Base-by-base conservation (phyloP, 2,113 vertebrate species). In the Pseudorectes ferrugineus region DNA sequence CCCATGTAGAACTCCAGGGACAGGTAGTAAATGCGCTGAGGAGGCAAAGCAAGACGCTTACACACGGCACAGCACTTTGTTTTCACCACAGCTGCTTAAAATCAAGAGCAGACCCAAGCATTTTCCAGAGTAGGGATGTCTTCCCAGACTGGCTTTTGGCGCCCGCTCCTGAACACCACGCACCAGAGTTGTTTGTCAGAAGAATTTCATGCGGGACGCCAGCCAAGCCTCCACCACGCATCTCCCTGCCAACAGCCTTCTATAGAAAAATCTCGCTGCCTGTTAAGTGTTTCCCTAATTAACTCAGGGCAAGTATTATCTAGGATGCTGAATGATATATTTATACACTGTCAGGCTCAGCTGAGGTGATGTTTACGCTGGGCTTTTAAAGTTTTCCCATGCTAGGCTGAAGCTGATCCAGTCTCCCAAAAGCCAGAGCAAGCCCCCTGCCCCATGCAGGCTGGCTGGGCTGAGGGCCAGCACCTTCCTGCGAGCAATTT, bases 1-100 rank as follows among this genome's bases (percentile, higher is more conserved):
- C 99, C 99, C 99, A 99, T 99, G 97, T 99, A 99, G 97, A 99
- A 99, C 94, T 99, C 99, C 98, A 99, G 92, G 85, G 98, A 99
- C 36, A 99, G 96, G 91, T 99, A 99, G 93, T 99, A 98, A 84
- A 99, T 98, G 65, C 96, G 96, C 95, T 97, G 92, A 36, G 65
- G 86, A 91, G 77, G 70, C 86, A 94, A 95, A 93, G 68, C 1
- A 3, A 87, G 73, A 84, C 0, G 0, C 33, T 95, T 38, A 96
- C 28, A 42, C 42, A 31, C 26, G 24, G 67, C 74, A 90, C 67
- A 33, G 35, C 65, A 25, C 58, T 59, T 42, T 1, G 5, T 71
- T 63, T 55, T 48, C 71, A 61, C 31, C 13, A 1, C 19, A 70
- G 25, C 13, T 5, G 3, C 48, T 72, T 25, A 25, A 54, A 78